Evolutionary conservation across 1,140 invertebrate genomes (phyloP).

Genomic region (Latrodectus geometricus): DNA sequence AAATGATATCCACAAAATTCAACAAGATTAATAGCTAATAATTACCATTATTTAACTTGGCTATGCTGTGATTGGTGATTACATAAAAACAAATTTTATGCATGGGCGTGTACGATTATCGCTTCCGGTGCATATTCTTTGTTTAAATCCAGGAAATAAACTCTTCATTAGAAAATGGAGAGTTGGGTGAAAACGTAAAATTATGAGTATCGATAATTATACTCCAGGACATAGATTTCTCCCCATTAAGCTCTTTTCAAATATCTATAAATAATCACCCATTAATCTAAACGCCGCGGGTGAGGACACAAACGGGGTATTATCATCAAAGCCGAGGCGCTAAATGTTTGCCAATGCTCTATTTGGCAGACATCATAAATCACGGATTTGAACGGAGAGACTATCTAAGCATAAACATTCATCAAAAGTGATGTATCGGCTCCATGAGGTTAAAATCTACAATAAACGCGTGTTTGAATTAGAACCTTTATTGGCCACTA

Average conservation of each 20-base stretch:
- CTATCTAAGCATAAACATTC: conserved; percentile 33
- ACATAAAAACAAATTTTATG: no score
- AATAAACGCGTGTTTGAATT: conserved; percentile 26
- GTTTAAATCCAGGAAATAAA: no score
- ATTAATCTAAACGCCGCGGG: conserved; percentile 29
- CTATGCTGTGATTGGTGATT: no score
- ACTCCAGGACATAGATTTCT: not conserved
- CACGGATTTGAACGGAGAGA: conserved; percentile 28
- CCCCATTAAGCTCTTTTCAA: conserved; percentile 8
- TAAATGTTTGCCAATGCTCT: conserved; percentile 39
- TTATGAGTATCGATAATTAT: conserved; percentile 17
- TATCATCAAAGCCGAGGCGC: conserved; percentile 26
- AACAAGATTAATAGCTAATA: no score
- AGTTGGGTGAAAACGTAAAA: not conserved
- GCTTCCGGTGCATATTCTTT: no score
- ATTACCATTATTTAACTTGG: no score
- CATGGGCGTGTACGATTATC: no score
- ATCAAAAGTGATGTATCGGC: conserved; percentile 41
- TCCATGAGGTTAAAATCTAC: conserved; percentile 27
- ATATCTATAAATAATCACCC: conserved; percentile 34
- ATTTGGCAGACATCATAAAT: conserved; percentile 35
- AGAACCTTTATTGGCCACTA: conserved; percentile 34
- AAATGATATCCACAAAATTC: no score
- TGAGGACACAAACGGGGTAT: conserved; percentile 23
- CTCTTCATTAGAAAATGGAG: no score